Percentiles rank a stretch among this genome's conserved stretches.
Conservation (phyloP, 2,113 vertebrate genomes). For the Neopipo cinnamomea region DNA sequence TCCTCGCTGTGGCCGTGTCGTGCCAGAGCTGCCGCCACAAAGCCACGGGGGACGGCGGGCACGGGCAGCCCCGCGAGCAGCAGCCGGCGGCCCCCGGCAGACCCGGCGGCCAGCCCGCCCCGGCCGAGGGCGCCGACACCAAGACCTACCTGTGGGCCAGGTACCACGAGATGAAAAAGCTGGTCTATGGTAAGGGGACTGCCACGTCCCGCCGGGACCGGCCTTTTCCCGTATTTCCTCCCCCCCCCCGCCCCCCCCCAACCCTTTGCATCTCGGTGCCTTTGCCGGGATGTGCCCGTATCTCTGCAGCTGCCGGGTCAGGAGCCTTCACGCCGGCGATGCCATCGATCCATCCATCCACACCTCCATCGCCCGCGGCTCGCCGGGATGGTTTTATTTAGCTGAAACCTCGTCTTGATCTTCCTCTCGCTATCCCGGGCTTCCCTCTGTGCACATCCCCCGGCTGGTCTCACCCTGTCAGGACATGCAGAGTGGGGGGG, state of each 20-base stretch:
- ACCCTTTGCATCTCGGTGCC: background rate
- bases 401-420: background rate
- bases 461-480: background rate
- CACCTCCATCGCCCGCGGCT: background rate
- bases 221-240: background rate
- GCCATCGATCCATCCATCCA: background rate
- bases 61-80: conserved; percentile 26
- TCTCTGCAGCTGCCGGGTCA: background rate
- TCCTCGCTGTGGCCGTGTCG: conserved; percentile 28
- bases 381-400: background rate
- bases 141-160: conserved; percentile 75
- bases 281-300: background rate
- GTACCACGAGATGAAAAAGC: conserved; percentile 80
- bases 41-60: background rate
- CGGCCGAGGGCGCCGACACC: conserved; percentile 63
- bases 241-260: accelerated
- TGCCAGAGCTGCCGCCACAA: conserved; percentile 23
- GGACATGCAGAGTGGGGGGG: accelerated
- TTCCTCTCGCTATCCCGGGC: background rate
- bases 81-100: conserved; percentile 1
- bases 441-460: background rate
- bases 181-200: conserved; percentile 76
- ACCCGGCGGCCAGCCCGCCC: background rate
- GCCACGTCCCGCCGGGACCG: background rate
- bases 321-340: background rate